These are phyloP conservation scores for Papilio protenor DNA, from an alignment of 2,888 invertebrate species.

Conservation along the genomic window DNA sequence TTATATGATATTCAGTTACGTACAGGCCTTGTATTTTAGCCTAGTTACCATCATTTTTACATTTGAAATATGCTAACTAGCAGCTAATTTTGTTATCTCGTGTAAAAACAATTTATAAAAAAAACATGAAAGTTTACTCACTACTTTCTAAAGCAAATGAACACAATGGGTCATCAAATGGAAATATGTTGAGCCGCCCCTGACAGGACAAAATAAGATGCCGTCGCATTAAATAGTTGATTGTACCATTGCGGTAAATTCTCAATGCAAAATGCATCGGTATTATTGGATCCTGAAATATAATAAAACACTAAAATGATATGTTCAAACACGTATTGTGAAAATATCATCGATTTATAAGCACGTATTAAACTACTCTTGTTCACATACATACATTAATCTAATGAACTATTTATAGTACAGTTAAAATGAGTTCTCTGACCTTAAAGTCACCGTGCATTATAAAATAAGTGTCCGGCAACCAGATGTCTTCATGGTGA, in stretches of 20 bases:
- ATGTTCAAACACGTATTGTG: slow-evolving; percentile 29
- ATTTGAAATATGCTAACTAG: neutral
- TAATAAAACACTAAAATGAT: slow-evolving; percentile 48
- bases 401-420: slow-evolving; percentile 46
- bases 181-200: slow-evolving; percentile 97
- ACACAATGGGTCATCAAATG: slow-evolving; percentile 97
- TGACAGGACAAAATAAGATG: slow-evolving; percentile 97
- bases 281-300: slow-evolving; percentile 91
- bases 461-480: slow-evolving; percentile 97
- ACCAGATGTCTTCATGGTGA: slow-evolving; percentile 96
- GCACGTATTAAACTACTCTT: slow-evolving; percentile 46
- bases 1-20: neutral
- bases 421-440: slow-evolving; percentile 46
- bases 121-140: slow-evolving; percentile 84
- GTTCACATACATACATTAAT: slow-evolving; percentile 45
- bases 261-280: slow-evolving; percentile 96
- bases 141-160: slow-evolving; percentile 98
- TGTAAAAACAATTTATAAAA: neutral
- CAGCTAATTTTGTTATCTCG: slow-evolving; percentile 9
- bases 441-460: slow-evolving; percentile 98
- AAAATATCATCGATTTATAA: slow-evolving; percentile 15
- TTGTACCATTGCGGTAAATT: slow-evolving; percentile 96
- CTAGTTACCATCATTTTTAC: neutral
- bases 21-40: neutral
- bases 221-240: slow-evolving; percentile 96